Percentiles rank a stretch among this genome's conserved stretches.
phyloP scores from a whole-genome alignment of 2,888 invertebrate species.

The Meloe dianella region DNA sequence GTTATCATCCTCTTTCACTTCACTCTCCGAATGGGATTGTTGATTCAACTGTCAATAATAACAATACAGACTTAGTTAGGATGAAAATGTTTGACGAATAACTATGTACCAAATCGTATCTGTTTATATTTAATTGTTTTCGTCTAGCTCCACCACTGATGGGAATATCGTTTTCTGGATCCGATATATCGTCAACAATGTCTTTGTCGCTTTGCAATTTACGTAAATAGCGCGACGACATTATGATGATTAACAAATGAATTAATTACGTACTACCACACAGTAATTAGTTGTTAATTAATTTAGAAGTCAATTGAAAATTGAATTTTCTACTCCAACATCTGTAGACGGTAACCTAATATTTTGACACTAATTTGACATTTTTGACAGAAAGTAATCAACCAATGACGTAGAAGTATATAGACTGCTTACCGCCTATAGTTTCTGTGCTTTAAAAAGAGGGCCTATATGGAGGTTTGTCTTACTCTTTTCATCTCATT shows the following conservation, averaged over 20 bases:
- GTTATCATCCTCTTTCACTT: conserved; percentile 72
- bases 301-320: conserved; percentile 25
- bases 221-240: conserved; percentile 72
- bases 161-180: conserved; percentile 63
- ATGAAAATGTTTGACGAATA: too few species aligned
- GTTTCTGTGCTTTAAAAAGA: too few species aligned
- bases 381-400: conserved; percentile 12
- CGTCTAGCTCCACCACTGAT: conserved; percentile 62
- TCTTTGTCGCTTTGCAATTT: conserved; percentile 69
- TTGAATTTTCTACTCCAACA: conserved; percentile 10
- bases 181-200: conserved; percentile 61
- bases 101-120: conserved; percentile 72
- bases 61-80: too few species aligned
- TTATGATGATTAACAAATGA: conserved; percentile 42
- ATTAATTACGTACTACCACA: background rate
- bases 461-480: too few species aligned
- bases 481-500: too few species aligned
- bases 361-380: conserved; percentile 24
- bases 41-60: conserved; percentile 65
- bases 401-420: too few species aligned
- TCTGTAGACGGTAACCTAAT: conserved; percentile 1
- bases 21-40: conserved; percentile 71
- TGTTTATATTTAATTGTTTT: conserved; percentile 69
- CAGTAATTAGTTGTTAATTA: background rate
- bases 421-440: too few species aligned